Conservation (phyloP, 2,797 vertebrate species). For the Cygnus olor region DNA sequence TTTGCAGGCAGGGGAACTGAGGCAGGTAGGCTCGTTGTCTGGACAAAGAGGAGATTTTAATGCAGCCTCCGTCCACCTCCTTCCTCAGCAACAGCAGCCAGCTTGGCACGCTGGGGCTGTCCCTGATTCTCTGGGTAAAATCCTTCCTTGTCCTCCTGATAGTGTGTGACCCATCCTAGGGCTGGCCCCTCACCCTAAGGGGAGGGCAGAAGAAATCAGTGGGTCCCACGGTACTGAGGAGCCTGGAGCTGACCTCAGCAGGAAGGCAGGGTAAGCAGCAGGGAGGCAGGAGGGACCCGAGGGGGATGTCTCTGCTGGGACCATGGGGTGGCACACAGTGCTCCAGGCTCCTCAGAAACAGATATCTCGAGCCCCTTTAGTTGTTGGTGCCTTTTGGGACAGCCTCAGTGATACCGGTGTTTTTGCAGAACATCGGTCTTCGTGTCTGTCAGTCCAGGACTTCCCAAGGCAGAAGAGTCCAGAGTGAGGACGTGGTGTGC, state of each 20-base stretch:
- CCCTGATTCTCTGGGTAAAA: neutral
- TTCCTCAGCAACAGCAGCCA: neutral
- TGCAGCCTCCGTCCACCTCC: neutral
- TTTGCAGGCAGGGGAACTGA: neutral
- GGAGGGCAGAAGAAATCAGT: rapidly evolving
- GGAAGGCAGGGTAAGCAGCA: rapidly evolving
- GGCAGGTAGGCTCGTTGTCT: neutral
- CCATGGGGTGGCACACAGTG: neutral
- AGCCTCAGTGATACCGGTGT: rapidly evolving
- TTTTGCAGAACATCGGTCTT: rapidly evolving
- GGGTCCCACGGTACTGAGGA: neutral
- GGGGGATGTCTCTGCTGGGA: rapidly evolving
- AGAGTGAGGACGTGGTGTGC: rapidly evolving
- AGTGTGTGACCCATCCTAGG: neutral
- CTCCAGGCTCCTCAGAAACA: neutral
- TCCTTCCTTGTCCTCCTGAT: neutral
- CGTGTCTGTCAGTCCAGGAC: neutral
- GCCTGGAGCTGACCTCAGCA: neutral
- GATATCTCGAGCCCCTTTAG: neutral
- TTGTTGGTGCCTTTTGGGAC: neutral
- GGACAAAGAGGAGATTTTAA: neutral
- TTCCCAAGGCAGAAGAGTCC: neutral
- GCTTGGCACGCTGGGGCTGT: rapidly evolving
- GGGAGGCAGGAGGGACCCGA: neutral
- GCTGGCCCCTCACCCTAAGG: neutral